A percentile compares a stretch with the other conserved stretches of the same genome.
phyloP scores from a whole-genome alignment of 1,140 invertebrate species.

The Andricus grossulariae region DNA sequence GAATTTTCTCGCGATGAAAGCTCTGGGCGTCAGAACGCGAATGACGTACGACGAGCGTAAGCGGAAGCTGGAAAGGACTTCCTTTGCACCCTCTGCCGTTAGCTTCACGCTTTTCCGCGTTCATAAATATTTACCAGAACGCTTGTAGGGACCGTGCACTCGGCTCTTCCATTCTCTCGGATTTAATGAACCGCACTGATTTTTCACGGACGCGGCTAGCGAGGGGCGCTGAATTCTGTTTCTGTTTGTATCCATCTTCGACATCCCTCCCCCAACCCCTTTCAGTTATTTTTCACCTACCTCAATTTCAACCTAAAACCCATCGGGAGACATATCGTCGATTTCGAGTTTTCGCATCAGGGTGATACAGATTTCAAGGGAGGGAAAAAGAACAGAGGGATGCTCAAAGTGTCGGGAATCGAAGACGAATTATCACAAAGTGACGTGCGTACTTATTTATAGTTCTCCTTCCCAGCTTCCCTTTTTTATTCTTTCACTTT shows the following conservation, averaged over 20 bases:
- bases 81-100: slow-evolving; percentile 46
- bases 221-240: slow-evolving; percentile 38
- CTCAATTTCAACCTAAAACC: not conserved
- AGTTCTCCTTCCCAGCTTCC: slow-evolving; percentile 39
- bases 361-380: slow-evolving; percentile 54
- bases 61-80: slow-evolving; percentile 33
- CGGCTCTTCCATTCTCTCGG: slow-evolving; percentile 58
- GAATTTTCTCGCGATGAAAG: not conserved
- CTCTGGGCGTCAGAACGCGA: slow-evolving; percentile 32
- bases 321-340: slow-evolving; percentile 30
- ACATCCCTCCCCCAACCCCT: slow-evolving; percentile 21
- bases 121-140: slow-evolving; percentile 68
- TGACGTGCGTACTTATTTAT: slow-evolving; percentile 58
- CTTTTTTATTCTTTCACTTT: slow-evolving; percentile 5
- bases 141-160: slow-evolving; percentile 36
- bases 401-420: slow-evolving; percentile 49
- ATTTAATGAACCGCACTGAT: slow-evolving; percentile 73
- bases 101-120: slow-evolving; percentile 59
- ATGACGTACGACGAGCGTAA: slow-evolving; percentile 40
- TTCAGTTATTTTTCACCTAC: not conserved
- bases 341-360: slow-evolving; percentile 34
- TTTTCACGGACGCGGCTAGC: slow-evolving; percentile 63
- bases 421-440: slow-evolving; percentile 56
- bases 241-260: slow-evolving; percentile 62
- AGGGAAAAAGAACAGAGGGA: slow-evolving; percentile 26